A percentile compares a stretch with the other conserved stretches of the same genome.
These are phyloP conservation scores for Saguinus imperator DNA, from an alignment of 2,113 vertebrate genomes.

Conservation along the genomic window DNA sequence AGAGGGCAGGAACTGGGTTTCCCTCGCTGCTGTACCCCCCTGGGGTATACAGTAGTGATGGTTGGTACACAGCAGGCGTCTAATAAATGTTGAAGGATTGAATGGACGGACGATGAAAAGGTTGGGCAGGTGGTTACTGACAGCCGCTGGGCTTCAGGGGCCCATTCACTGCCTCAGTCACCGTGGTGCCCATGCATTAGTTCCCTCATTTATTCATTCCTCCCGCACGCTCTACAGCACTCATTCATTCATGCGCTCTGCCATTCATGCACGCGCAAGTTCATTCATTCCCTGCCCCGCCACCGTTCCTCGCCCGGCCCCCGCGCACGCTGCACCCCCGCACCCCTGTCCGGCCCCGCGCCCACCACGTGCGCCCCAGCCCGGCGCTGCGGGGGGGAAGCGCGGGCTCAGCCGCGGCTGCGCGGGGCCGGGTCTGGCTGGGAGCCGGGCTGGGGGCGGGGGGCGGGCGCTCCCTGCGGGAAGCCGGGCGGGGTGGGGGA, in stretches of 20 bases:
- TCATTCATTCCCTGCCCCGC: constrained; percentile 62
- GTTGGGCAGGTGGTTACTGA: background rate
- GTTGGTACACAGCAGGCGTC: background rate
- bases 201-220: constrained; percentile 45
- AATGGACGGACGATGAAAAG: fast-evolving
- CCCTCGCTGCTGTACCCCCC: fast-evolving
- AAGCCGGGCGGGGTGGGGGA: constrained; percentile 64
- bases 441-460: constrained; percentile 77
- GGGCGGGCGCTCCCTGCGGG: constrained; percentile 77
- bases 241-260: constrained; percentile 49
- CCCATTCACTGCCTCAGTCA: background rate
- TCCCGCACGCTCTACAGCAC: background rate
- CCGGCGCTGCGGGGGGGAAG: constrained; percentile 46
- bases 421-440: constrained; percentile 76
- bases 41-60: background rate
- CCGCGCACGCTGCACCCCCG: background rate
- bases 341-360: constrained; percentile 17
- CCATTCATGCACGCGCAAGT: constrained; percentile 37
- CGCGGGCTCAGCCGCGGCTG: constrained; percentile 71
- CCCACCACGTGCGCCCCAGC: constrained; percentile 50
- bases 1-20: no score
- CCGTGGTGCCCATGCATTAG: background rate
- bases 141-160: no score
- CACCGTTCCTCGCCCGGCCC: background rate
- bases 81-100: background rate